Evolutionary conservation across 2,888 invertebrate genomes (phyloP).

Genomic region (Cryptophagus acutangulus): DNA sequence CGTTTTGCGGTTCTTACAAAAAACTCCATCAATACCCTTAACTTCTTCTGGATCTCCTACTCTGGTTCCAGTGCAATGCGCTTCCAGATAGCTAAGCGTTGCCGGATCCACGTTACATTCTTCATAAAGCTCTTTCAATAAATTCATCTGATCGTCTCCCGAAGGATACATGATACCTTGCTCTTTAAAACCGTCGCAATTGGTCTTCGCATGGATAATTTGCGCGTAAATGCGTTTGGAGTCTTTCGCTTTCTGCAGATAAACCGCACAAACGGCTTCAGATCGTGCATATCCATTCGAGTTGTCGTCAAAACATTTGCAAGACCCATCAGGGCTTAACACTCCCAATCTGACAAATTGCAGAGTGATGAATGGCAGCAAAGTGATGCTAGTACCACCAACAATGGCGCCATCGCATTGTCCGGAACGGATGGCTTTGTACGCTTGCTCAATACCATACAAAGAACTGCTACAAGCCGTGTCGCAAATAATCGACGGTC

Average conservation of each 20-base stretch:
- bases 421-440: slow-evolving; percentile 69
- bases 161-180: slow-evolving; percentile 45
- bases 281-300: slow-evolving; percentile 81
- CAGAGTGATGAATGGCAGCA: slow-evolving; percentile 82
- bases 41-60: slow-evolving; percentile 93
- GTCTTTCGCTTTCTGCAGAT: slow-evolving; percentile 62
- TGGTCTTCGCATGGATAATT: slow-evolving; percentile 41
- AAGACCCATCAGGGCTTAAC: slow-evolving; percentile 77
- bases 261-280: slow-evolving; percentile 67
- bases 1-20: slow-evolving; percentile 64
- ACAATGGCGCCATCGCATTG: slow-evolving; percentile 87
- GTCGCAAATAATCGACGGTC: slow-evolving; percentile 84
- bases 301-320: slow-evolving; percentile 84
- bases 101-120: slow-evolving; percentile 67
- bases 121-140: slow-evolving; percentile 61
- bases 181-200: slow-evolving; percentile 44
- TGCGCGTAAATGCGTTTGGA: slow-evolving; percentile 52
- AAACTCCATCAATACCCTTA: slow-evolving; percentile 72
- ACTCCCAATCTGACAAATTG: slow-evolving; percentile 77
- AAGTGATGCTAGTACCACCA: slow-evolving; percentile 77
- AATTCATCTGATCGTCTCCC: slow-evolving; percentile 54
- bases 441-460: slow-evolving; percentile 80
- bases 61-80: slow-evolving; percentile 77
- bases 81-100: slow-evolving; percentile 74
- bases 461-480: slow-evolving; percentile 94